phyloP scores from a whole-genome alignment of 2,888 invertebrate genomes.

The Harpalus rufipes region DNA sequence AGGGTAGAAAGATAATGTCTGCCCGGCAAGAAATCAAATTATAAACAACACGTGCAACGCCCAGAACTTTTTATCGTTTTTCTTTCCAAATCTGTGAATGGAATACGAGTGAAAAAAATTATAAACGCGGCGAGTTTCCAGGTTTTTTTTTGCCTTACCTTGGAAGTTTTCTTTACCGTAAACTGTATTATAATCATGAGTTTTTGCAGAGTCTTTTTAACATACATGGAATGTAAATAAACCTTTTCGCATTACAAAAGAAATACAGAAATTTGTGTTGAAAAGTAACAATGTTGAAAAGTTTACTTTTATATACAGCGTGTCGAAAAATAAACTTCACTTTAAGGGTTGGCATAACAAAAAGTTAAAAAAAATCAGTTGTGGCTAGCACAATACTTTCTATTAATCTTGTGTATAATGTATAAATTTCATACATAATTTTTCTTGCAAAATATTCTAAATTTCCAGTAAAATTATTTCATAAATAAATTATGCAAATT shows the following conservation, averaged over 20 bases:
- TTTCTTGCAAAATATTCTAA: too few relatives aligned
- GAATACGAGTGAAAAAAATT: constrained; percentile 41
- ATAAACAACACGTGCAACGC: constrained; percentile 48
- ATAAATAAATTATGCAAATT: too few relatives aligned
- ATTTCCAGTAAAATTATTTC: too few relatives aligned
- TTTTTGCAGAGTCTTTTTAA: constrained; percentile 15
- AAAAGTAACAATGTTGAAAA: not conserved
- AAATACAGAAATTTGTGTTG: not conserved
- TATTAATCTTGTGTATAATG: too few relatives aligned
- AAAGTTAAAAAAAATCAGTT: too few relatives aligned
- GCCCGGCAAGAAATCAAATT: constrained; percentile 53
- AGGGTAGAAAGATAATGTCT: constrained; percentile 39
- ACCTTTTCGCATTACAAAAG: not conserved
- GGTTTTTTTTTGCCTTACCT: constrained; percentile 17
- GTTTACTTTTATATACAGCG: too few relatives aligned
- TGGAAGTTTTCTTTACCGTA: constrained; percentile 27
- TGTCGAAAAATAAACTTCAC: too few relatives aligned
- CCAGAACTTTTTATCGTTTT: constrained; percentile 32
- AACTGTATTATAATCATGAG: constrained; percentile 22
- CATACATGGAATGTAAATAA: constrained; percentile 37
- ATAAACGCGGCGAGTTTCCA: constrained; percentile 7
- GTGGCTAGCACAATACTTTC: too few relatives aligned
- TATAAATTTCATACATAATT: too few relatives aligned
- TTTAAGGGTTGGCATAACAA: too few relatives aligned
- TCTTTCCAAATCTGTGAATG: constrained; percentile 43